These are phyloP conservation scores for Agrochola macilenta DNA, from an alignment of 2,888 invertebrate species.

Conservation along the genomic window DNA sequence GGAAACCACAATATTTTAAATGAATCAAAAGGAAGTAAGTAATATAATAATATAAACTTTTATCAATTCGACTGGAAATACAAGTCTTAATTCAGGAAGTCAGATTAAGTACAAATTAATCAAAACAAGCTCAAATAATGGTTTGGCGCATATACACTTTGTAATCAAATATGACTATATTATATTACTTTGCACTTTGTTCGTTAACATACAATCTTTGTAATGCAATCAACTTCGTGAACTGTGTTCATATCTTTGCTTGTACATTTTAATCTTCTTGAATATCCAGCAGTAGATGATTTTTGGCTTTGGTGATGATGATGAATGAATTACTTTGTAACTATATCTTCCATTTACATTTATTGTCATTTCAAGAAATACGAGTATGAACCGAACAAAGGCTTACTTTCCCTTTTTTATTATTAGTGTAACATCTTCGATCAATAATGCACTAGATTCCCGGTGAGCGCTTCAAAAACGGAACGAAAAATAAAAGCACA, in stretches of 20 bases:
- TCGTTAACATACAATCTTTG: background rate
- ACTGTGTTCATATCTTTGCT: background rate
- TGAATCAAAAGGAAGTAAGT: too few relatives aligned
- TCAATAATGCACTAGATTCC: too few relatives aligned
- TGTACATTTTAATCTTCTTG: background rate
- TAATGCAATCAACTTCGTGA: background rate
- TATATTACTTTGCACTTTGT: background rate
- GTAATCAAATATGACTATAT: background rate
- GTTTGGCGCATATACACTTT: too few relatives aligned
- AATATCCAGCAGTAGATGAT: background rate
- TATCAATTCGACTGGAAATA: too few relatives aligned
- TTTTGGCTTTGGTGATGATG: background rate
- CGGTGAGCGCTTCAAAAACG: too few relatives aligned
- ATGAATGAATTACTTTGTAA: background rate
- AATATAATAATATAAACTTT: too few relatives aligned
- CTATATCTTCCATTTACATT: background rate
- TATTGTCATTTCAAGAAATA: background rate
- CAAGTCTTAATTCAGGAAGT: too few relatives aligned
- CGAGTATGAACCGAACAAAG: too few relatives aligned
- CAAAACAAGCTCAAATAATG: too few relatives aligned
- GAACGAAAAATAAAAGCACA: too few relatives aligned
- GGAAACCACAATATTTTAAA: too few relatives aligned
- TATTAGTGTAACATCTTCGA: background rate
- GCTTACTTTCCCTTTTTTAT: background rate
- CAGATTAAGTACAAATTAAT: too few relatives aligned